Conservation (phyloP, 2,888 invertebrate species). For the Drymonia ruficornis region DNA sequence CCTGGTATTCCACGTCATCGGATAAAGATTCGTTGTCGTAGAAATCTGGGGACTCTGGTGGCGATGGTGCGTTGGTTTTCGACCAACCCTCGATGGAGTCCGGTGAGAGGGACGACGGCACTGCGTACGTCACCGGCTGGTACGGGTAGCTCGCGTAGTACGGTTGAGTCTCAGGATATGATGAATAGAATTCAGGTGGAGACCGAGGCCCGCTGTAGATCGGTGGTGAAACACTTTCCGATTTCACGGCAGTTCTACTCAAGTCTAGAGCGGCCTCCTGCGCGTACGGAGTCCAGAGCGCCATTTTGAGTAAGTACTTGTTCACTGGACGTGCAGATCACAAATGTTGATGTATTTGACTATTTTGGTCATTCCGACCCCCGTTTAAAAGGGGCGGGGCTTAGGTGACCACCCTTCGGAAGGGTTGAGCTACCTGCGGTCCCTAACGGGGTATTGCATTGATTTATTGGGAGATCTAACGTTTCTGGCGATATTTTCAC, state of each 20-base stretch:
- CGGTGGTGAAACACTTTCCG: constrained; percentile 43
- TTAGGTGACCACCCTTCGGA: constrained; percentile 37
- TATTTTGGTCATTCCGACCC: constrained; percentile 26
- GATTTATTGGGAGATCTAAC: constrained; percentile 15
- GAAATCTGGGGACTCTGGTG: constrained; percentile 64
- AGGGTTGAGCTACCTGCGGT: constrained; percentile 27
- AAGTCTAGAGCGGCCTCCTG: constrained; percentile 67
- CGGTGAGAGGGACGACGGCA: constrained; percentile 57
- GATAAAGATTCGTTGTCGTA: constrained; percentile 60
- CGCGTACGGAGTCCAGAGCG: constrained; percentile 71
- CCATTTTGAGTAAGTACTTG: constrained; percentile 50
- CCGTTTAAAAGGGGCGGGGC: constrained; percentile 42
- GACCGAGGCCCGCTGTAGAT: constrained; percentile 29
- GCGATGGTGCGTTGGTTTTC: constrained; percentile 62
- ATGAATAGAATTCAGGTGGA: constrained; percentile 29
- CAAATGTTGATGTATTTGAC: constrained; percentile 37
- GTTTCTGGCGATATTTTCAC: constrained; percentile 2
- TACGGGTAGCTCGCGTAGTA: constrained; percentile 43
- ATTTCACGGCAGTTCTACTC: constrained; percentile 49
- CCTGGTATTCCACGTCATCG: constrained; percentile 86
- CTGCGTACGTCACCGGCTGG: constrained; percentile 37
- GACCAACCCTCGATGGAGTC: constrained; percentile 51
- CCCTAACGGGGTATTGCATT: constrained; percentile 14
- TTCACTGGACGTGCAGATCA: constrained; percentile 33
- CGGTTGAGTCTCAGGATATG: constrained; percentile 33